phyloP scores from a whole-genome alignment of 1,140 invertebrate species.

The Hestina assimilis region DNA sequence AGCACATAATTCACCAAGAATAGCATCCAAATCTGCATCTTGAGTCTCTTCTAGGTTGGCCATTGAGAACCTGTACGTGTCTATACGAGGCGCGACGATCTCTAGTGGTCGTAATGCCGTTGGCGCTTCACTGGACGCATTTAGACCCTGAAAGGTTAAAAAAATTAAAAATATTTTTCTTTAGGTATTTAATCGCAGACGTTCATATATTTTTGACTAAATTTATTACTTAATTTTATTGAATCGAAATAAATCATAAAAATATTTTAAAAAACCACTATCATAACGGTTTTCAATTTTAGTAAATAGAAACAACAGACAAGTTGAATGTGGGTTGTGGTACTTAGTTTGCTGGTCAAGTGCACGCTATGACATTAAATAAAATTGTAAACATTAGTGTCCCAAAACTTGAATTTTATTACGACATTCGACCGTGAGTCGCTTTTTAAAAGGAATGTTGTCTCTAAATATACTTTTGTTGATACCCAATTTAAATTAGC shows the following conservation, averaged over 20 bases:
- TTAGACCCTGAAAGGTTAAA: constrained; percentile 54
- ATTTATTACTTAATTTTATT: no score
- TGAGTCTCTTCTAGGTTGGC: constrained; percentile 95
- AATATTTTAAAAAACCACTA: no score
- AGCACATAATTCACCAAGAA: constrained; percentile 95
- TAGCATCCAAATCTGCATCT: constrained; percentile 97
- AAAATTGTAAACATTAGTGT: background rate
- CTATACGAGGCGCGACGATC: constrained; percentile 82
- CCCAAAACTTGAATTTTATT: background rate
- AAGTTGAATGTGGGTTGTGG: no score
- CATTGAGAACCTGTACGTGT: constrained; percentile 94
- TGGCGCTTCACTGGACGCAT: constrained; percentile 42
- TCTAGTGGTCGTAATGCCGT: constrained; percentile 58
- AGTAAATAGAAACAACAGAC: no score
- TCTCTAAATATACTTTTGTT: no score
- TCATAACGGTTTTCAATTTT: no score
- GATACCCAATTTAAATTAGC: no score
- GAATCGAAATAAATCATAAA: no score
- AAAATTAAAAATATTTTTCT: background rate
- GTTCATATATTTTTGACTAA: no score
- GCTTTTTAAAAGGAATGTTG: background rate
- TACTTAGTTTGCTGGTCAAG: no score
- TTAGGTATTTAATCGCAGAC: no score
- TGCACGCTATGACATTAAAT: no score
- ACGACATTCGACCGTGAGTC: background rate